These are phyloP conservation scores for Mythimna ferrago DNA, from an alignment of 2,888 invertebrate genomes.

Conservation along the genomic window DNA sequence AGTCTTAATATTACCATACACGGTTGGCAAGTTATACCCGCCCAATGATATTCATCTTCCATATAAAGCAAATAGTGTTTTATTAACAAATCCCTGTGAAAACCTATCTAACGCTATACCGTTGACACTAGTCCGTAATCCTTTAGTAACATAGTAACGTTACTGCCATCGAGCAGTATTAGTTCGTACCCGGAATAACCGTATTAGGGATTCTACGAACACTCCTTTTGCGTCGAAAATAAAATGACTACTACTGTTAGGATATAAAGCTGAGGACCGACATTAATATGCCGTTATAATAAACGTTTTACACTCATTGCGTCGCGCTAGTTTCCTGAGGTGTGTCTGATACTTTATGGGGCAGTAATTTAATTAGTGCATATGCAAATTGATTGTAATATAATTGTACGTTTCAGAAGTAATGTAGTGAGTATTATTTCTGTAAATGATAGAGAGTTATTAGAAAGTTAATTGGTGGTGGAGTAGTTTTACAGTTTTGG, in stretches of 20 bases:
- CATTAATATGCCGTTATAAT: constrained; percentile 16
- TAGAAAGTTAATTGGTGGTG: not conserved
- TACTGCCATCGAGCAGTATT: constrained; percentile 2
- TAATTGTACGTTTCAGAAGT: constrained; percentile 15
- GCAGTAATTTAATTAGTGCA: constrained; percentile 25
- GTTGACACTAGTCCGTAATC: constrained; percentile 31
- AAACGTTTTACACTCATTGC: constrained; percentile 26
- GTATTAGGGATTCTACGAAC: constrained; percentile 47
- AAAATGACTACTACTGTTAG: constrained; percentile 20
- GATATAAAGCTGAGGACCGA: constrained; percentile 24
- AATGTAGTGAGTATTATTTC: not conserved
- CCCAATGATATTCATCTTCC: constrained; percentile 19
- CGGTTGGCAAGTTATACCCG: not conserved
- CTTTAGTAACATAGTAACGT: constrained; percentile 32
- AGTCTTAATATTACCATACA: constrained; percentile 32
- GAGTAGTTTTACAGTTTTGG: not conserved
- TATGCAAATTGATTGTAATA: constrained; percentile 21
- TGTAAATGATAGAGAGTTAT: not conserved
- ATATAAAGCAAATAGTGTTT: constrained; percentile 48
- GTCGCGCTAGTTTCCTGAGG: constrained; percentile 11
- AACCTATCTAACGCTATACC: constrained; percentile 16
- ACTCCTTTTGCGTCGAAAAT: constrained; percentile 28
- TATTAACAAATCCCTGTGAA: constrained; percentile 34
- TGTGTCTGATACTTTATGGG: constrained; percentile 36
- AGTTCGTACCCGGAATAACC: constrained; percentile 23